phyloP scores from a whole-genome alignment of 2,113 vertebrate genomes.

The Dryoscopus gambensis region DNA sequence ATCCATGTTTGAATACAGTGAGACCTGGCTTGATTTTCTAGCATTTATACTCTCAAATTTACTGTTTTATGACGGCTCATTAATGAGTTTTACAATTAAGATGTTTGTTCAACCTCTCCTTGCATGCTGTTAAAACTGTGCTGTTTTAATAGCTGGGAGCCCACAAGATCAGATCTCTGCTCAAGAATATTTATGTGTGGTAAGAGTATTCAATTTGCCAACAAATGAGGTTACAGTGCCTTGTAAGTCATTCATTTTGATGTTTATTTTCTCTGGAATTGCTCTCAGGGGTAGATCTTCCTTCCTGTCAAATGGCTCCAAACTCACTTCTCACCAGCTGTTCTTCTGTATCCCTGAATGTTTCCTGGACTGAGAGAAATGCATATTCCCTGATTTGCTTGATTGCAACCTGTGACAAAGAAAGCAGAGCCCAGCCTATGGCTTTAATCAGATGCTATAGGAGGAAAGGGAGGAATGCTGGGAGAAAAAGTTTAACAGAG shows the following conservation, averaged over 20 bases:
- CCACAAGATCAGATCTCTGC: conserved; percentile 2
- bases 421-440: background rate
- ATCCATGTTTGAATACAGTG: background rate
- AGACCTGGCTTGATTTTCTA: conserved; percentile 5
- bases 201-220: conserved; percentile 51
- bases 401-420: background rate
- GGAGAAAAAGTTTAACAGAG: background rate
- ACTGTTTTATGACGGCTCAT: conserved; percentile 37
- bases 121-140: conserved; percentile 16
- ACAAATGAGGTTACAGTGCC: conserved; percentile 49
- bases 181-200: conserved; percentile 47
- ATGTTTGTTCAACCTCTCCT: conserved; percentile 44
- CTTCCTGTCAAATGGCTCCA: conserved; percentile 1
- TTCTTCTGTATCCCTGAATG: background rate
- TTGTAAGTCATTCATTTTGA: conserved; percentile 60
- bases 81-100: conserved; percentile 13
- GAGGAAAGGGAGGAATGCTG: background rate
- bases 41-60: conserved; percentile 11
- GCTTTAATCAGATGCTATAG: background rate
- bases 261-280: conserved; percentile 58
- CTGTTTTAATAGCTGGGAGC: conserved; percentile 41
- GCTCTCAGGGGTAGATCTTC: conserved; percentile 39
- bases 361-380: background rate
- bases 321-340: conserved; percentile 33
- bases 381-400: background rate